Conservation (phyloP, 2,888 invertebrate species). For the Homarus gammarus region DNA sequence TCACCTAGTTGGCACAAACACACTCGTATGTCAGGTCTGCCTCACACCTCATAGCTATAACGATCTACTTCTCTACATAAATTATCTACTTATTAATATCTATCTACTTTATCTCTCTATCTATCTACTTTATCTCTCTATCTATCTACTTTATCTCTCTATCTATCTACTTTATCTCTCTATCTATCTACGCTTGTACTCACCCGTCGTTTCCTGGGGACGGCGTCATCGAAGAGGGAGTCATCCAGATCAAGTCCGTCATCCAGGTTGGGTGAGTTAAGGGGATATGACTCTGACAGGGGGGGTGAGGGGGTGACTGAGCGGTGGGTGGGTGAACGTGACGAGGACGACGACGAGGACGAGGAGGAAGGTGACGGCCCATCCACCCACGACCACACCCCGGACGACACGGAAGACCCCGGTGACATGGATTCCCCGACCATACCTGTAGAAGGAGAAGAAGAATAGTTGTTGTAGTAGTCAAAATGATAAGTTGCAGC, state of each 20-base stretch:
- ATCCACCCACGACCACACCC: conserved; percentile 61
- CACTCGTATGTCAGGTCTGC: too few species aligned
- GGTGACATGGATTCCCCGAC: conserved; percentile 59
- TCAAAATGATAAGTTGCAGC: too few species aligned
- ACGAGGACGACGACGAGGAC: conserved; percentile 58
- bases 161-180: too few species aligned
- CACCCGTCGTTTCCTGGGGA: conserved; percentile 65
- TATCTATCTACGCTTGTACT: background rate
- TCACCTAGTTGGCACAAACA: too few species aligned
- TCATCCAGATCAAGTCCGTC: conserved; percentile 65
- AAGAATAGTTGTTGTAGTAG: background rate
- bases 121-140: background rate
- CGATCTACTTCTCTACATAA: background rate
- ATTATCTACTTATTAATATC: background rate
- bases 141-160: too few species aligned
- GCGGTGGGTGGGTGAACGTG: conserved; percentile 64
- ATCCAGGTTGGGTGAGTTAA: conserved; percentile 43
- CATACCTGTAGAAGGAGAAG: conserved; percentile 43
- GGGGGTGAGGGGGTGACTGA: conserved; percentile 69
- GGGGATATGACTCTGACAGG: conserved; percentile 53
- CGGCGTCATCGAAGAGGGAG: conserved; percentile 65
- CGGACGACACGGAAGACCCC: conserved; percentile 55
- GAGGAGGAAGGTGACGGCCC: conserved; percentile 52
- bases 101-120: background rate
- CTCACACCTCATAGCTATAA: too few species aligned